Evolutionary conservation across 2,888 invertebrate species (phyloP), one percentile per base, ranked within the genome.

Genomic region (Cylloceria caligata): DNA sequence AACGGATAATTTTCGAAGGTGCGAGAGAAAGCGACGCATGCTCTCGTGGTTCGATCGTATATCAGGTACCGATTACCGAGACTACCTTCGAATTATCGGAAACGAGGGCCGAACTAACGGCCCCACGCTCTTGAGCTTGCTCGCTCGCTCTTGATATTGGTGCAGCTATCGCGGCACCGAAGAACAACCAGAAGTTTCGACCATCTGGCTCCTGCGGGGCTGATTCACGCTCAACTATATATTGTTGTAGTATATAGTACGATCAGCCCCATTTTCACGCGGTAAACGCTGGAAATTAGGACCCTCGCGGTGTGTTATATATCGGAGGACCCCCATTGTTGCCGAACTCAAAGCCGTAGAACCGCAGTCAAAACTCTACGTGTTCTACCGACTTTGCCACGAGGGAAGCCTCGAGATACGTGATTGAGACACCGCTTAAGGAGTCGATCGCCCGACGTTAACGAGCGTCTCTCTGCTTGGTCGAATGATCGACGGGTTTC

Each of bases 1-100:
- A 91, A 89, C 89, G 88, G 89, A 90, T 91, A 91, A 91, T 91
- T 91, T 91, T 88, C 85, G 85, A 76, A 85, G 88, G 86, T 88
- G 81, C 76, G 86, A 86, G 87, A 86, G 87, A 88, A 88, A 89
- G 85, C 88, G 86, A 88, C 86, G 84, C 30, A 80, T 73, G 81
- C 69, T 80, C 55, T 4, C 30, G 11, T 49, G 49, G 74, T 69
- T 65, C 86, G 91, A 90, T 91, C 92, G 90, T 91, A 91, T 91
- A 91, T 91, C 90, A 91, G 87, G 65, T 79, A 80, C 84, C 85
- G 85, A 85, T 89, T 85, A 87, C 88, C 86, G 81, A 84, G 84
- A 88, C 87, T 88, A 85, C 90, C 89, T 88, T 89, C 87, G 89
- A 92, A 92, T 92, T 90, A 92, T 92, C 90, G 89, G 88, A 90